Percentiles rank a stretch among this genome's conserved stretches.
Conservation (phyloP, 1,140 invertebrate species). For the Pemphigus obesinymphae region DNA sequence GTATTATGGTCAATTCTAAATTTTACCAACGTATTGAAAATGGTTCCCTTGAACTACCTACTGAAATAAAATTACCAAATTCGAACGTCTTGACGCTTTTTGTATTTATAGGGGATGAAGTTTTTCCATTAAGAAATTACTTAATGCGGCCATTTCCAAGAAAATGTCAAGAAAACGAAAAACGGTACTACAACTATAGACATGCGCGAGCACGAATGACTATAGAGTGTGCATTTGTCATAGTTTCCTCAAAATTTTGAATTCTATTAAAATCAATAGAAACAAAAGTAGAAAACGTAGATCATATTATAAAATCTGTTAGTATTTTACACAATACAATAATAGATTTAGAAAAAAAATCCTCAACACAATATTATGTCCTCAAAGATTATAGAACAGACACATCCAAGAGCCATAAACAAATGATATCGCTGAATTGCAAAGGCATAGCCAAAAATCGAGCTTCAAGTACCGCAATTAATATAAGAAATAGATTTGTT, state of each 20-base stretch:
- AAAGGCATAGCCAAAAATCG: conserved; percentile 8
- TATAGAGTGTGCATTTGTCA: conserved; percentile 53
- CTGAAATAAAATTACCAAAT: conserved; percentile 10
- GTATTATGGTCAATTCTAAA: conserved; percentile 37
- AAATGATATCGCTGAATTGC: conserved; percentile 7
- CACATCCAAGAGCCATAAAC: conserved; percentile 13
- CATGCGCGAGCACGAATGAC: conserved; percentile 47
- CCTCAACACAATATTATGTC: not conserved
- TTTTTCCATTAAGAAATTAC: conserved; percentile 48
- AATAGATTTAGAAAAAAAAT: conserved; percentile 19
- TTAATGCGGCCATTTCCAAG: conserved; percentile 50
- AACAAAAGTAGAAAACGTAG: too few relatives aligned
- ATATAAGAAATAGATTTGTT: conserved; percentile 7
- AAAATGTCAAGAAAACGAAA: conserved; percentile 45
- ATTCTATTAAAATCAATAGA: conserved; percentile 48
- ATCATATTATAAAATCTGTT: too few relatives aligned
- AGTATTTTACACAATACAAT: too few relatives aligned
- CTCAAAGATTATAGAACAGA: not conserved
- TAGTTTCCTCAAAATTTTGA: conserved; percentile 51
- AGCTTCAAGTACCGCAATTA: conserved; percentile 9
- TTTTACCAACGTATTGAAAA: conserved; percentile 34
- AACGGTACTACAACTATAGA: conserved; percentile 50
- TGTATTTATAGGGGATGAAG: conserved; percentile 51
- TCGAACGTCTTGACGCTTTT: conserved; percentile 43
- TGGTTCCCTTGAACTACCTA: not conserved